These are phyloP conservation scores for Natrix natrix DNA, from an alignment of 2,797 vertebrate genomes.

Conservation along the genomic window DNA sequence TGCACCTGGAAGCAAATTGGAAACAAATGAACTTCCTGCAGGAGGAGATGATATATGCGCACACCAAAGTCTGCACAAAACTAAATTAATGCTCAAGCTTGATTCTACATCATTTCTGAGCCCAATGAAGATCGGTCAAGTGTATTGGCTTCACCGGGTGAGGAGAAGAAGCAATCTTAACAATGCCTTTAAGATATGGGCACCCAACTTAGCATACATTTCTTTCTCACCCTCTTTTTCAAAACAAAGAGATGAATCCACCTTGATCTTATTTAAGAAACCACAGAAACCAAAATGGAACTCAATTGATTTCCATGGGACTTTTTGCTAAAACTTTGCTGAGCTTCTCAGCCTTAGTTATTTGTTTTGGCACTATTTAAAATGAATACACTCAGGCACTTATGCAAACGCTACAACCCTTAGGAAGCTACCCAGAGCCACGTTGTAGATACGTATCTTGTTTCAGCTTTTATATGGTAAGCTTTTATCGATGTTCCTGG, in stretches of 20 bases:
- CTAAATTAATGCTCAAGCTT: not conserved
- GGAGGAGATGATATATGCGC: no score
- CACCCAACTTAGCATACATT: not conserved
- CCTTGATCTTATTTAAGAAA: not conserved
- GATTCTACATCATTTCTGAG: not conserved
- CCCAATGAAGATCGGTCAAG: not conserved
- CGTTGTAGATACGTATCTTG: not conserved
- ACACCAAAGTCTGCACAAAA: no score
- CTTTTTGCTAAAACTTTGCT: not conserved
- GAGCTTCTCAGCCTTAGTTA: not conserved
- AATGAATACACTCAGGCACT: not conserved
- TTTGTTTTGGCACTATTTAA: slow-evolving; percentile 9
- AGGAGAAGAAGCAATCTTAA: not conserved
- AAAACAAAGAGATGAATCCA: not conserved
- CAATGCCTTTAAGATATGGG: not conserved
- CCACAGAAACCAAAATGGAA: not conserved
- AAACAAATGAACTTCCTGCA: no score
- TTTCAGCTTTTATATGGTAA: slow-evolving; percentile 48
- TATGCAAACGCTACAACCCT: not conserved
- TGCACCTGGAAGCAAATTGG: no score
- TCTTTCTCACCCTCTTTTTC: not conserved
- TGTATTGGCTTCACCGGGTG: not conserved
- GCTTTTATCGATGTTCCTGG: slow-evolving; percentile 51
- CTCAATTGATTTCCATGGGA: not conserved
- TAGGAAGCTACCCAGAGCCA: not conserved